Evolutionary conservation across 2,113 vertebrate species (phyloP).

Genomic region (Tylochromis polylepis): DNA sequence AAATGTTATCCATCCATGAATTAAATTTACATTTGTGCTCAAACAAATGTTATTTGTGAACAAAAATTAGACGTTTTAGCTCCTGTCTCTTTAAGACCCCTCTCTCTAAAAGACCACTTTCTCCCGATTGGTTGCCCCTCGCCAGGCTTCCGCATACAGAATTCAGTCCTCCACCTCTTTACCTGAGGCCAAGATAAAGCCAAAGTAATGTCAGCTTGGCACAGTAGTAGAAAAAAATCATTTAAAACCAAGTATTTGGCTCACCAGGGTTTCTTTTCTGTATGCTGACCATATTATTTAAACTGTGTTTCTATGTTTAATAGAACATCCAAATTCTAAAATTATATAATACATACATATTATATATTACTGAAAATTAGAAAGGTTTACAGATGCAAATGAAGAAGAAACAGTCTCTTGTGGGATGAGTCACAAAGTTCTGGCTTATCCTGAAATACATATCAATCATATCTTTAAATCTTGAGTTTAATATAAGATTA

Average conservation of each 20-base stretch:
- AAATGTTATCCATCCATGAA: not conserved
- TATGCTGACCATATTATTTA: not conserved
- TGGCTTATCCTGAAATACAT: not conserved
- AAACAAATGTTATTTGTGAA: not conserved
- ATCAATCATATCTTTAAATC: not conserved
- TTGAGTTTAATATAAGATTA: not conserved
- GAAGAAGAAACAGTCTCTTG: not conserved
- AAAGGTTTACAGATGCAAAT: not conserved
- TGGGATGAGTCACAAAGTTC: fast-evolving
- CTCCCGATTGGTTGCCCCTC: not conserved
- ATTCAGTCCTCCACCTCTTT: not conserved
- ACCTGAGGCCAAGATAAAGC: not conserved
- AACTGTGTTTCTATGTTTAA: not conserved
- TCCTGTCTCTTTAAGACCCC: not conserved
- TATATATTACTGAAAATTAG: not conserved
- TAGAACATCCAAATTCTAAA: not conserved
- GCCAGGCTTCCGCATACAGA: not conserved
- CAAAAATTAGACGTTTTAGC: not conserved
- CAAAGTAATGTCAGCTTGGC: not conserved
- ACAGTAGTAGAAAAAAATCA: not conserved
- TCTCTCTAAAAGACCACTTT: not conserved
- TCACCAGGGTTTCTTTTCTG: not conserved
- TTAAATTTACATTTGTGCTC: not conserved
- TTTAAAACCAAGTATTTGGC: not conserved
- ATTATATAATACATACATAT: not conserved